These are phyloP conservation scores for Ornithoptera priamus DNA, from an alignment of 2,888 invertebrate species.

Conservation along the genomic window DNA sequence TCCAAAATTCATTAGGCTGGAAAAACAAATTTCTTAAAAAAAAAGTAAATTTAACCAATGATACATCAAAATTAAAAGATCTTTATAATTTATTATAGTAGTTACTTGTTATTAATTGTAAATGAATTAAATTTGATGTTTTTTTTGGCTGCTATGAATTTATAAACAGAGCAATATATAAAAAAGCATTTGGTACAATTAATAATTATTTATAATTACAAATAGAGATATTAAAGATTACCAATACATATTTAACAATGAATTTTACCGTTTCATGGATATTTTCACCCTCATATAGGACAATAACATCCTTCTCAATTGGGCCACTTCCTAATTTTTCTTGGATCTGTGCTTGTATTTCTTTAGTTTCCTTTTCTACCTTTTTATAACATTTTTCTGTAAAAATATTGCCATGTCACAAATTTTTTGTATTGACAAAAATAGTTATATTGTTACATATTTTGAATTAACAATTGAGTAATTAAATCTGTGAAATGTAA, in stretches of 20 bases:
- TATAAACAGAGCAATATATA: too few species aligned
- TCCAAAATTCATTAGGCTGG: conserved; percentile 80
- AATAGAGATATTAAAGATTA: too few species aligned
- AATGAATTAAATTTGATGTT: too few species aligned
- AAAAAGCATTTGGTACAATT: too few species aligned
- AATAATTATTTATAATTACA: too few species aligned
- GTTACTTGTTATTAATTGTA: too few species aligned
- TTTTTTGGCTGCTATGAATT: too few species aligned
- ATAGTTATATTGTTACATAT: background rate
- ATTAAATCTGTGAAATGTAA: background rate
- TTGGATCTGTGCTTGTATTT: conserved; percentile 88
- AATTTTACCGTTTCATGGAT: conserved; percentile 70
- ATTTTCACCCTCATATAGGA: conserved; percentile 91
- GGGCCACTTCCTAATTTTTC: conserved; percentile 85
- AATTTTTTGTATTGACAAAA: background rate
- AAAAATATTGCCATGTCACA: conserved; percentile 41
- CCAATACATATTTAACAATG: conserved; percentile 1
- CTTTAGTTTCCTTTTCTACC: conserved; percentile 89
- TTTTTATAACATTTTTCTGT: conserved; percentile 91
- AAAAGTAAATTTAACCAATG: too few species aligned
- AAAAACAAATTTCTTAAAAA: conserved; percentile 33
- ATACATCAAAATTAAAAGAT: too few species aligned
- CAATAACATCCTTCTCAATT: conserved; percentile 90
- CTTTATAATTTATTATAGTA: too few species aligned
- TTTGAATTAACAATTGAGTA: background rate